These are phyloP conservation scores for Fulmarus glacialis DNA, from an alignment of 2,113 vertebrate genomes.

Conservation along the genomic window DNA sequence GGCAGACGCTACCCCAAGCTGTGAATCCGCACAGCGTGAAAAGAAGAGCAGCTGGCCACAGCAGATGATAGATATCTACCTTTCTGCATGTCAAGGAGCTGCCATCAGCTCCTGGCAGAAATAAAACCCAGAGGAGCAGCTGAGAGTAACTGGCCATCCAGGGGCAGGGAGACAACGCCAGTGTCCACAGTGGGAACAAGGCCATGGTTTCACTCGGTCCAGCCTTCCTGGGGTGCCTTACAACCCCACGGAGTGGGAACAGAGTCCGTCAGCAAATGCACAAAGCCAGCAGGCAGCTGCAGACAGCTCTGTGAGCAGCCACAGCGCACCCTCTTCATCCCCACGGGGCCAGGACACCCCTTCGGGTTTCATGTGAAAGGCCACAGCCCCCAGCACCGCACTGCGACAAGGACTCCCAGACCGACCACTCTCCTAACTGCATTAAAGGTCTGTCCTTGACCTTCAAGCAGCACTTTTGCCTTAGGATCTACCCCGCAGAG, in stretches of 20 bases:
- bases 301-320: neutral
- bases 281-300: neutral
- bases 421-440: neutral
- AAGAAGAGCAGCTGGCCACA: conserved; percentile 56
- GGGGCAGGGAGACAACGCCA: neutral
- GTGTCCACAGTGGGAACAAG: neutral
- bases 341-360: neutral
- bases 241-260: neutral
- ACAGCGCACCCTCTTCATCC: neutral
- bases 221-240: neutral
- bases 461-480: neutral
- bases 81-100: conserved; percentile 25
- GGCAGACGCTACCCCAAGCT: conserved; percentile 25
- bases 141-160: neutral
- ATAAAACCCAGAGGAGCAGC: neutral
- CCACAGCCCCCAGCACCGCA: fast-evolving
- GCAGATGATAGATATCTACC: conserved; percentile 57
- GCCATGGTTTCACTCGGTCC: neutral
- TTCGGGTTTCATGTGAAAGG: neutral
- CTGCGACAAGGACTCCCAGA: neutral
- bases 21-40: neutral
- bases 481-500: neutral
- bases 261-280: neutral
- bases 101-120: conserved; percentile 16
- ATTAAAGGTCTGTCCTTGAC: neutral